Percentiles rank a stretch among this genome's conserved stretches.
Evolutionary conservation across 2,113 vertebrate species (phyloP).

Genomic region (Carollia perspicillata): DNA sequence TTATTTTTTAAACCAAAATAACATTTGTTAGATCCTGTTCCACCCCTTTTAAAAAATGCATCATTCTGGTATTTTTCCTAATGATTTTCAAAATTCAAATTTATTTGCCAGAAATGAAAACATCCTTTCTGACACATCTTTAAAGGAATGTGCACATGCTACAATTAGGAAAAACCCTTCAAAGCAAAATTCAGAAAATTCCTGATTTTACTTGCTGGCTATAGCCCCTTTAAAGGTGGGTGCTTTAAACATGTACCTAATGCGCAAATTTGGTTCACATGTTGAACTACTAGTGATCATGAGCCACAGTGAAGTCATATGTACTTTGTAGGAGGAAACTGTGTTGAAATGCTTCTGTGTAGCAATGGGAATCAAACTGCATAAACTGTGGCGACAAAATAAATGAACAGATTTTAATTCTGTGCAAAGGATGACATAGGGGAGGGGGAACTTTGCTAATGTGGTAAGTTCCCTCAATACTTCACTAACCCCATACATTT

Average conservation of each 20-base stretch:
- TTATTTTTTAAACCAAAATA: background rate
- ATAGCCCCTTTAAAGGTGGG: background rate
- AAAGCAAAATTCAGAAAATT: background rate
- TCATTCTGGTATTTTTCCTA: background rate
- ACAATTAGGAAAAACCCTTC: background rate
- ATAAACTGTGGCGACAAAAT: background rate
- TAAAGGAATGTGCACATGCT: background rate
- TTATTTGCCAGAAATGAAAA: background rate
- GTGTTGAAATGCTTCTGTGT: background rate
- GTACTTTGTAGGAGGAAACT: background rate
- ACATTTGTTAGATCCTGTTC: background rate
- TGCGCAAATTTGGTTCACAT: background rate
- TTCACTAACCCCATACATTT: background rate
- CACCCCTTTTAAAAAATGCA: background rate
- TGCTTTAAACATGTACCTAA: background rate
- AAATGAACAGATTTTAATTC: background rate
- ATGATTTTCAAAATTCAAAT: background rate
- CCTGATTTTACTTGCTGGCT: background rate
- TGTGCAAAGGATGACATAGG: background rate
- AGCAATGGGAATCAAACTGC: background rate
- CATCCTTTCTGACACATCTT: background rate
- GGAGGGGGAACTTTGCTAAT: background rate
- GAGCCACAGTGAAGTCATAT: background rate
- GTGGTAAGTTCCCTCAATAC: background rate
- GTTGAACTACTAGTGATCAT: background rate